phyloP scores from a whole-genome alignment of 2,888 invertebrate species.

The Diarsia mendica region DNA sequence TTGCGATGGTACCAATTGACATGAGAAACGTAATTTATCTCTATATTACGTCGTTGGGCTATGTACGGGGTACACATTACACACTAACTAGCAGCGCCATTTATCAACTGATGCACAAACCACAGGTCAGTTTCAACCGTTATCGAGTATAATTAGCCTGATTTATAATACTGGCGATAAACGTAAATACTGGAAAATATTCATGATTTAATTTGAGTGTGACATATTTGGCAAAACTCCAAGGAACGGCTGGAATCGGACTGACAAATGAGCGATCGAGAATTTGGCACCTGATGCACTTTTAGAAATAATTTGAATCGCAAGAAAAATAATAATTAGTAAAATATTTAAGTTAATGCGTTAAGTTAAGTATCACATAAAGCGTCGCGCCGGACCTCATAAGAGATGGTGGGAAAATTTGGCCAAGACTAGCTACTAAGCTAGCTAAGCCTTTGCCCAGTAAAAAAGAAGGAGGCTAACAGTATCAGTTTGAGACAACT shows the following conservation, averaged over 20 bases:
- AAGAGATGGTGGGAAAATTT: no score
- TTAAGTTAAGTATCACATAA: no score
- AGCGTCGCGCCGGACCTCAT: no score
- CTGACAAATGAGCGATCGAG: not conserved
- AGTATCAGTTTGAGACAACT: no score
- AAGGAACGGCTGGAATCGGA: not conserved
- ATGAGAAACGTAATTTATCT: not conserved
- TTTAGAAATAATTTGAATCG: not conserved
- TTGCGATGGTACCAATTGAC: not conserved
- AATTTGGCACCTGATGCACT: not conserved
- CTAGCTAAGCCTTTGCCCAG: no score
- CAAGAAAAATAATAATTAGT: not conserved
- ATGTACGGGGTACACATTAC: not conserved
- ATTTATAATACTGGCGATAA: constrained; percentile 21
- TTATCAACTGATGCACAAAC: constrained; percentile 37
- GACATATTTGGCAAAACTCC: constrained; percentile 37
- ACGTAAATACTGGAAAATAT: constrained; percentile 26
- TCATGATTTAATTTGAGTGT: constrained; percentile 28
- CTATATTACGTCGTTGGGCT: not conserved
- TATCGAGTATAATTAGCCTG: constrained; percentile 23
- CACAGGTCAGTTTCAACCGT: constrained; percentile 7
- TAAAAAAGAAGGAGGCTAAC: no score
- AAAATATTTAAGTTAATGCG: no score
- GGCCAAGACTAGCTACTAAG: no score
- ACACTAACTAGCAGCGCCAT: constrained; percentile 18